Percentiles rank a stretch among this genome's conserved stretches.
Conservation (phyloP, 2,113 vertebrate genomes). For the Nothobranchius furzeri region DNA sequence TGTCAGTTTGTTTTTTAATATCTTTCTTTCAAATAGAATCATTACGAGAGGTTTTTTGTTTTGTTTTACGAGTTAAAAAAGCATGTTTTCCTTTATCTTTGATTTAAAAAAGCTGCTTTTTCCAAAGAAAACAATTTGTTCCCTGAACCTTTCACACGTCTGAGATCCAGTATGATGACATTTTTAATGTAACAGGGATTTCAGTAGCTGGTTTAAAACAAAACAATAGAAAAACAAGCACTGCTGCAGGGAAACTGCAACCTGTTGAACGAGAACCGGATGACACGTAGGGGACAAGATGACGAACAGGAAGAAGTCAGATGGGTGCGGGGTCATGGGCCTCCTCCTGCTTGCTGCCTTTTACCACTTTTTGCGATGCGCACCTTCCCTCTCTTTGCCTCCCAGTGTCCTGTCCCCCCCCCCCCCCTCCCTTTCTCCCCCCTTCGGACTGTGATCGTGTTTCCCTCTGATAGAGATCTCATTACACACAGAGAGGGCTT, state of each 20-base stretch:
- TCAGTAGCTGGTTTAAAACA: conserved; percentile 13
- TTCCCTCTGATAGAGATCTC: conserved; percentile 80
- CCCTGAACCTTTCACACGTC: not conserved
- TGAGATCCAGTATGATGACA: conserved; percentile 1
- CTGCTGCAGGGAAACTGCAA: conserved; percentile 32
- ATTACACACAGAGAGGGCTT: conserved; percentile 76
- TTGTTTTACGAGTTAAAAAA: conserved; percentile 18
- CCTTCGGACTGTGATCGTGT: conserved; percentile 69
- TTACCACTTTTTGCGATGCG: conserved; percentile 27
- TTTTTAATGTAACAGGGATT: conserved; percentile 21
- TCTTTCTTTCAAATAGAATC: conserved; percentile 23
- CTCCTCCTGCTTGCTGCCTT: conserved; percentile 32
- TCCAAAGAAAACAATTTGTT: too few relatives aligned
- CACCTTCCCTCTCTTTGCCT: conserved; percentile 53
- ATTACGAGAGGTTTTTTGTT: conserved; percentile 18
- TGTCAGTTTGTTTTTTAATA: conserved; percentile 13
- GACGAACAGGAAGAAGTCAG: conserved; percentile 30
- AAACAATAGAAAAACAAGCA: conserved; percentile 30
- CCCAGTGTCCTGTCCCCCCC: not conserved
- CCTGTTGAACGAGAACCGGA: conserved; percentile 62
- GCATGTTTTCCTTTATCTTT: conserved; percentile 28
- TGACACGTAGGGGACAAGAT: conserved; percentile 24
- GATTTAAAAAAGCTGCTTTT: conserved; percentile 32
- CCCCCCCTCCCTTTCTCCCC: conserved; percentile 19
- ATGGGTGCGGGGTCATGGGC: conserved; percentile 41